Conservation (phyloP, 2,113 vertebrate genomes). For the Shinisaurus crocodilurus region DNA sequence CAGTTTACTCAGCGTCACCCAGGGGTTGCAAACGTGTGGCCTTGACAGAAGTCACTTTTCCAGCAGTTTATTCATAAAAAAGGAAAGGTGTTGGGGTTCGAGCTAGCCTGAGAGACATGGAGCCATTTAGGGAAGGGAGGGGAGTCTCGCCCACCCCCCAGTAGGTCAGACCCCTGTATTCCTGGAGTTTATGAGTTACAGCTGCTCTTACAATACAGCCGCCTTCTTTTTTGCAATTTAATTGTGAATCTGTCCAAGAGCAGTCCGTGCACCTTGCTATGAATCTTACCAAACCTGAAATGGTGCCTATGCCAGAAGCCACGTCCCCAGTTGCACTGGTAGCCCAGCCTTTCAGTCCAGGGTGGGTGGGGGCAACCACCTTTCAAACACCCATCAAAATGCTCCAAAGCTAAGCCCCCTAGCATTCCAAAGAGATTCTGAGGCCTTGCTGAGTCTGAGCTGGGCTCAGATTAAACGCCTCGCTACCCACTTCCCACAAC, state of each 20-base stretch:
- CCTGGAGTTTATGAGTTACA: background rate
- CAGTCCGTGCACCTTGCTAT: background rate
- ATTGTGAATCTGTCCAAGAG: background rate
- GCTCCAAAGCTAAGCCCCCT: no score
- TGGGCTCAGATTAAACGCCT: no score
- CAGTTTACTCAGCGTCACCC: rapidly evolving
- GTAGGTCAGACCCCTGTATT: background rate
- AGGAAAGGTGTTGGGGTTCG: background rate
- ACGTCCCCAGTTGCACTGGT: background rate
- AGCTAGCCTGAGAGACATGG: no score
- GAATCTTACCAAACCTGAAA: background rate
- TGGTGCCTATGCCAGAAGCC: background rate
- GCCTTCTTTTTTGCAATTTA: no score
- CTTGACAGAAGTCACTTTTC: no score
- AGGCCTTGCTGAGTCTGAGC: no score
- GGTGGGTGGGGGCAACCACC: no score
- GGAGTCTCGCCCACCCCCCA: background rate
- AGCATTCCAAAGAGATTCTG: no score
- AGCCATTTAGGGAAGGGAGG: background rate
- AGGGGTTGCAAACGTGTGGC: background rate
- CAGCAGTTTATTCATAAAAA: background rate
- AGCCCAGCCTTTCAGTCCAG: no score
- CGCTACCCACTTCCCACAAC: no score
- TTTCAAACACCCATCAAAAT: no score
- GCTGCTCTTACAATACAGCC: no score